Percentiles rank a stretch among this genome's conserved stretches.
phyloP scores from a whole-genome alignment of 2,888 invertebrate genomes.

The Endotricha flammealis region DNA sequence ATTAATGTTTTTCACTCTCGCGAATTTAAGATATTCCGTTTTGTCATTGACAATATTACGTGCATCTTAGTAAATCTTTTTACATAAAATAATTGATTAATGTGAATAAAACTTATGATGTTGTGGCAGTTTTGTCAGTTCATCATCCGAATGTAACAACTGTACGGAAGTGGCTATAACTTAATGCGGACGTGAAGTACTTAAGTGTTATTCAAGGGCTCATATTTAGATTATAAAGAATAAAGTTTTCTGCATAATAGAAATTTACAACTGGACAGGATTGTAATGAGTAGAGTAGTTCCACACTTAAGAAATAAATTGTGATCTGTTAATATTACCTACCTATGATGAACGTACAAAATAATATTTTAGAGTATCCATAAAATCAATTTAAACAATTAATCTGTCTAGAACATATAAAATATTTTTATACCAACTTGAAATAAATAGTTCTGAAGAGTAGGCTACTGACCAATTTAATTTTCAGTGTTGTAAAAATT shows the following conservation, averaged over 20 bases:
- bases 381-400: conserved; percentile 48
- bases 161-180: conserved; percentile 23
- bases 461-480: conserved; percentile 59
- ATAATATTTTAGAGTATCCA: conserved; percentile 60
- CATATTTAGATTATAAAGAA: conserved; percentile 26
- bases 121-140: no score
- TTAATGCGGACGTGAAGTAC: conserved; percentile 41
- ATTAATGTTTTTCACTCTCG: no score
- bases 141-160: conserved; percentile 5
- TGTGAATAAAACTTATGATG: no score
- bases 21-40: no score
- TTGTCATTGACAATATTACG: no score
- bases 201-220: conserved; percentile 44
- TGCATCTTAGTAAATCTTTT: no score
- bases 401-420: conserved; percentile 44
- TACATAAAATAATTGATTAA: no score
- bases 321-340: conserved; percentile 58
- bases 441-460: conserved; percentile 50
- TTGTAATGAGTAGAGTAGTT: conserved; percentile 44
- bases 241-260: conserved; percentile 16
- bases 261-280: conserved; percentile 32
- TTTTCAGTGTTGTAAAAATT: conserved; percentile 34
- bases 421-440: conserved; percentile 70
- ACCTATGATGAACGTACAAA: conserved; percentile 69
- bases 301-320: conserved; percentile 49